Evolutionary conservation across 2,797 vertebrate species (phyloP), one percentile per base, ranked within the genome.

Genomic region (Geotria australis): DNA sequence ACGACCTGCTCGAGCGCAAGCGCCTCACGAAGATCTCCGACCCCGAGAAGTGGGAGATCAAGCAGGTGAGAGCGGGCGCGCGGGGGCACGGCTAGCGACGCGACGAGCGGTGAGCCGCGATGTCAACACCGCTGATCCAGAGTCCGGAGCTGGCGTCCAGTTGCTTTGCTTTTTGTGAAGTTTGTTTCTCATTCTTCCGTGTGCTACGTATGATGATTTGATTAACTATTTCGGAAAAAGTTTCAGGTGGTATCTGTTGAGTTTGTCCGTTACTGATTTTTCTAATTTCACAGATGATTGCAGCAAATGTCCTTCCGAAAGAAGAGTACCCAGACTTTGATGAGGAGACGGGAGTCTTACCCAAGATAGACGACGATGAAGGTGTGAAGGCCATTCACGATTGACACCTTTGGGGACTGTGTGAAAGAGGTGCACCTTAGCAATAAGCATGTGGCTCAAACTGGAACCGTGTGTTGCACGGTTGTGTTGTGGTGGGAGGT

Each of bases 301-400:
- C 91, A 59, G 91, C 91, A 60, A 98, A 96, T 8, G 89, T 96
- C 9, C 74, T 98, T 60, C 93, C 91, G 58, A 94, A 94, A 67
- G 91, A 98, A 62, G 91, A 98, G 63, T 98, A 94, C 65, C 91
- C 91, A 15, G 91, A 96, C 69, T 98, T 98, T 10, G 91, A 96
- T 58, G 91, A 98, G 60, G 89, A 96, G 72, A 96, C 91, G 0
- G 91, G 91, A 6, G 95, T 96, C 64, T 79, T 98, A 58, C 89
- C 89, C 53, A 98, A 96, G 70, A 83, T 98, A 3, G 86, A 95
- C 56, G 91, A 98, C 64, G 91, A 98, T 64, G 89, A 98, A 71
- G 91, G 89, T 93, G 73, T 53, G 49, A 53, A n/a, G 15, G 5
- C 2, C 24, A 24, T 24, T 24, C 24, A 24, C 24, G 3, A 24